phyloP scores from a whole-genome alignment of 2,797 vertebrate species.

The Pipistrellus nathusii region DNA sequence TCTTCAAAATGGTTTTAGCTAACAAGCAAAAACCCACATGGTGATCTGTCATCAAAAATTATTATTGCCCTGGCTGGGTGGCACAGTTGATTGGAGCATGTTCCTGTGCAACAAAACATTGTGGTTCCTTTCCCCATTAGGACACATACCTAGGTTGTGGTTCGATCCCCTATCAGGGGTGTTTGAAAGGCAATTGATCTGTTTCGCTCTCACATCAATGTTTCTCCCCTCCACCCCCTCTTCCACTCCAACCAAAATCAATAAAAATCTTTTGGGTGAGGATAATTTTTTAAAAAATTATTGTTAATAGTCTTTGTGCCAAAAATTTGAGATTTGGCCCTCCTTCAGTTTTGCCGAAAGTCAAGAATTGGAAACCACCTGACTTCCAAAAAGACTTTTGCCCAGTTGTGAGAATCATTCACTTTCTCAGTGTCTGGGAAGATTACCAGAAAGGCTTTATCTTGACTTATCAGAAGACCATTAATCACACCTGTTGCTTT shows the following conservation, averaged over 20 bases:
- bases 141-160: not conserved
- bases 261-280: not conserved
- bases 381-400: slow-evolving; percentile 17
- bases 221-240: not conserved
- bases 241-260: not conserved
- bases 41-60: not conserved
- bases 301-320: not conserved
- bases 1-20: slow-evolving; percentile 37
- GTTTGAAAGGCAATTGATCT: not conserved
- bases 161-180: not conserved
- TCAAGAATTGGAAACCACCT: slow-evolving; percentile 18
- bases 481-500: not conserved
- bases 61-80: not conserved
- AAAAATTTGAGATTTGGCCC: not conserved
- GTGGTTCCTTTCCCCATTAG: not conserved
- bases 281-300: not conserved
- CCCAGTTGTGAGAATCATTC: slow-evolving; percentile 16
- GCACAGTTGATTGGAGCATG: too few species aligned
- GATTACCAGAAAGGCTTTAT: slow-evolving; percentile 49
- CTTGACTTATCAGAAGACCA: not conserved
- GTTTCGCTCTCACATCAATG: not conserved
- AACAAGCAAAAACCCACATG: not conserved
- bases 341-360: slow-evolving; percentile 46
- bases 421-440: slow-evolving; percentile 33
- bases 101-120: too few species aligned